Evolutionary conservation across 2,113 vertebrate genomes (phyloP), one percentile per base, ranked within the genome.

Genomic region (Vulpes ferrilata): DNA sequence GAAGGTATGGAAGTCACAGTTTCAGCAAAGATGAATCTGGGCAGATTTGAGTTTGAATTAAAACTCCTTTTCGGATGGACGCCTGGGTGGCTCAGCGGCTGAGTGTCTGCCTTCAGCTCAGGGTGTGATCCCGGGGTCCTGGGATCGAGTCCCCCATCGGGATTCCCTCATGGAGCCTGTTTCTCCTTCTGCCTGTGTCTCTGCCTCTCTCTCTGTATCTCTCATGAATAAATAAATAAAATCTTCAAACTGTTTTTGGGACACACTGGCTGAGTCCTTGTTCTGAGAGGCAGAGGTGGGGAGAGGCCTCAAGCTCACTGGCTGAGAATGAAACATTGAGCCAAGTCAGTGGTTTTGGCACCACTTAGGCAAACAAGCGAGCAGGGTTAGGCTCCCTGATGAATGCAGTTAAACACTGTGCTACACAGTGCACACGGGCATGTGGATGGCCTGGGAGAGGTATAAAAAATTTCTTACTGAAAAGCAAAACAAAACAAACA

Each of bases 391-490:
- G n/a, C 8, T 0, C 1, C 16, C 30, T 8, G 48, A 25, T 51
- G 76, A 73, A 38, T 60, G 25, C 59, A 35, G 48, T 87, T 83
- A n/a, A 82, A 30, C 10, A 7, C 65, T n/a, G n/a, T 9, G 3
- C 69, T 88, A 3, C 0, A 1, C 30, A 55, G n/a, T 0, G 5
- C 30, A 16, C 22, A 4, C 0, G 0, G n/a, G 16, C 0, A 1
- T 6, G 0, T 23, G 30, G 78, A 32, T 2, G 9, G 25, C 27
- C 17, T 38, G 25, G 55, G 23, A 64, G 62, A 65, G 30, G n/a
- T 43, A 60, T 80, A 64, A 88, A 85, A 55, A 35, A 62, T 55
- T 67, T 94, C 30, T 88, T 13, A n/a, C 20, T 64, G 88, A 62
- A 59, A 64, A 60, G 71, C 71, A 53, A 35, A 35, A 87, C 6